Base-by-base conservation (phyloP, 2,113 vertebrate genomes). In the Toxotes jaculatrix region DNA sequence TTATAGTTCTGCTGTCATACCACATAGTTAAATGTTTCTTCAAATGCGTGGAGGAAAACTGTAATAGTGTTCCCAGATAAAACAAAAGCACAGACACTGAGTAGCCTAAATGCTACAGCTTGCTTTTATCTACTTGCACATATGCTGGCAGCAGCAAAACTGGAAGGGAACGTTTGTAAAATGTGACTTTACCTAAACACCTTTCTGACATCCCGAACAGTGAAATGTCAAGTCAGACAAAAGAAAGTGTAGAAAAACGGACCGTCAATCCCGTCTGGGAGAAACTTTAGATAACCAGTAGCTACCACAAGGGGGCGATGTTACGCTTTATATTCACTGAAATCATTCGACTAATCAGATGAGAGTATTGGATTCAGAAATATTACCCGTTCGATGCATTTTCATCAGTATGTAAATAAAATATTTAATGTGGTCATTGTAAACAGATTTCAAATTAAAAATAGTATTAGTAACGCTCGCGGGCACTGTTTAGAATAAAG, bases 291-390 rank as follows among this genome's bases (percentile, higher is more conserved):
- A 8, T 10, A 10, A 2, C 64, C 10, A 36, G 4, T 21, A 21
- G 32, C 0, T 13, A 21, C 83, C 93, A 83, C 87, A 51, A 69
- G 87, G 62, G 56, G 89, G 86, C 1, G 42, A 1, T 75, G 71
- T 84, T 67, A 42, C 34, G 42, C 63, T 82, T 63, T 55, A 11
- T n/a, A 71, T 67, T 12, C 21, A 42, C 10, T 27, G 21, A 61
- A 31, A 38, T 19, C 19, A 65, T 31, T 6, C 7, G 5, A 19
- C 32, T 59, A 53, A 31, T 31, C 61, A 53, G 1, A 61, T 40
- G 17, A 40, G 60, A 62, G 57, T 4, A 60, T n/a, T 47, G 19
- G 1, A 74, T 63, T 16, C 19, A 32, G 7, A 51, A 55, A 51
- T 23, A 5, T 42, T 34, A 67, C 5, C 0, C 4, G 23, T 40